Evolutionary conservation across 2,797 vertebrate species (phyloP).

Genomic region (Sarcoramphus papa): DNA sequence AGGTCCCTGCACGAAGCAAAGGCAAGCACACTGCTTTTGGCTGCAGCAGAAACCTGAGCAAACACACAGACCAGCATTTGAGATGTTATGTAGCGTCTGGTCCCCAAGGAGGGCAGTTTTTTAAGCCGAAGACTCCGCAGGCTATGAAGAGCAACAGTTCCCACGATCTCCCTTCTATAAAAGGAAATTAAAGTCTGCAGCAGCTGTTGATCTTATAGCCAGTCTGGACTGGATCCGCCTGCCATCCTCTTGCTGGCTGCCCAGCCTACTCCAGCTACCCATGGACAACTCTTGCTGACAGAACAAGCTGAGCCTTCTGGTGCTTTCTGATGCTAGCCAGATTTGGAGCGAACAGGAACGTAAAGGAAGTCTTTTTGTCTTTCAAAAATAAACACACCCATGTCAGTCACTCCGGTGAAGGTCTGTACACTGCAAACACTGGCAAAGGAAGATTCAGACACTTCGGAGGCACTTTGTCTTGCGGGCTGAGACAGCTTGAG

Average conservation of each 20-base stretch:
- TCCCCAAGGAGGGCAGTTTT: not conserved
- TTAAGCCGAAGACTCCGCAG: not conserved
- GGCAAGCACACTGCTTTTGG: not conserved
- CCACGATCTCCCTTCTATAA: slow-evolving; percentile 42
- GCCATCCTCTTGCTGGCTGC: not conserved
- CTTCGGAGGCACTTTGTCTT: not conserved
- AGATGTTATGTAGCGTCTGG: not conserved
- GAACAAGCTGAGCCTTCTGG: not conserved
- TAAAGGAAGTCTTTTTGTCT: not conserved
- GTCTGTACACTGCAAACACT: not conserved
- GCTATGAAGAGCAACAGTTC: not conserved
- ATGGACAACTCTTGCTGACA: not conserved
- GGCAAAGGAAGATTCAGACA: not conserved
- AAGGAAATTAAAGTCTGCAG: slow-evolving; percentile 32
- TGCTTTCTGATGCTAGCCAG: not conserved
- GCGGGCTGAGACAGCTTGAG: not conserved
- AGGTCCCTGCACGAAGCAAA: rapidly evolving
- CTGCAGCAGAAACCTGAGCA: not conserved
- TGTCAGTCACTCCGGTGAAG: not conserved
- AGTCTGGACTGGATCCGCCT: not conserved
- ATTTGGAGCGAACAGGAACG: not conserved
- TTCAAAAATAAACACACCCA: rapidly evolving
- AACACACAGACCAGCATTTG: rapidly evolving
- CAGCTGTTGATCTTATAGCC: slow-evolving; percentile 9
- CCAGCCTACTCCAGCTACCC: not conserved